Evolutionary conservation across 2,888 invertebrate genomes (phyloP), one percentile per base, ranked within the genome.

Genomic region (Caenorhabditis uteleia): DNA sequence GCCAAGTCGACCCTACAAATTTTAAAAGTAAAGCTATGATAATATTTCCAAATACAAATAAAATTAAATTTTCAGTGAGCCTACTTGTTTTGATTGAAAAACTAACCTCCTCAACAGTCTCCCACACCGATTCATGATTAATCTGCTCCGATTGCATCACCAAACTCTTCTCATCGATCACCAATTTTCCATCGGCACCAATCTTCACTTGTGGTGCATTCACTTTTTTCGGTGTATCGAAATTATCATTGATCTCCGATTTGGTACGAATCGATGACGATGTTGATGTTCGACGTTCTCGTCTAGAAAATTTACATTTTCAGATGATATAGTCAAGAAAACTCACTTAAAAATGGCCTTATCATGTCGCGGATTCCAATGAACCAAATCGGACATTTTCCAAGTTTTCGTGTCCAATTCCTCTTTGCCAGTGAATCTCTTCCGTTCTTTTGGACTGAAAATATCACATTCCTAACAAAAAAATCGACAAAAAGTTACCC

Each of bases 321-420:
- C 20, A 20, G 40, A 40, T 40, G 14, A n/a, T n/a, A 44, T 44
- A 14, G 10, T 44, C 20, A 34, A 34, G 6, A 43, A 43, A 27
- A 65, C 51, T 71, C 59, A 57, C 65, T 61, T 78, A 25, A 57
- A 51, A 33, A 76, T 58, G 16, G 60, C 65, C 18, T 68, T 51
- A 54, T 79, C 79, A n/a, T 74, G 66, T 40, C 54, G 54, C 40
- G 79, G 79, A 53, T 72, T 74, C 78, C 78, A 79, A 18, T 50
- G 42, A 8, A 74, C 62, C 60, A 79, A 56, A 49, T 79, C 79
- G 26, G 66, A 54, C 61, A 78, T 78, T 23, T 64, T 68, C 65
- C 68, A 71, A 26, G 50, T 74, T 51, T 69, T 75, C 36, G 68
- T 70, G 45, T 75, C 68, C 34, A 75, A 38, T 36, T 55, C 50